Base-by-base conservation (phyloP, 2,888 invertebrate genomes). In the Eurois occulta region DNA sequence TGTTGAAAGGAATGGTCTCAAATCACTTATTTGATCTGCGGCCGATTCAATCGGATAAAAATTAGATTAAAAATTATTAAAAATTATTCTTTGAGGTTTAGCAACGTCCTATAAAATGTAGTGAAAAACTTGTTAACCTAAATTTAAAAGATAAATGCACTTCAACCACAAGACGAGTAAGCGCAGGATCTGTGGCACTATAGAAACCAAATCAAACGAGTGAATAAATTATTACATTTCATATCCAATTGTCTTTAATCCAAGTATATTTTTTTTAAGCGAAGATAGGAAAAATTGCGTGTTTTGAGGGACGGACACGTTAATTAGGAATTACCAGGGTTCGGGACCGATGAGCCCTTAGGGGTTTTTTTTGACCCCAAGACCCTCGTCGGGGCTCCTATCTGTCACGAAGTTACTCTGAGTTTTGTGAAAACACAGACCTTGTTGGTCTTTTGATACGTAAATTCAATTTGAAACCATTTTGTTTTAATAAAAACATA, bases 311-410 rank as follows among this genome's bases (percentile, higher is more conserved):
- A 75, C 58, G 73, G 69, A 46, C 62, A 77, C 77, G 78, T 87
- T 88, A 85, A 90, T 90, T 89, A 87, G 78, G 84, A 80, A 88
- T 90, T 86, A 87, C 80, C 75, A 35, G 38, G 60, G 13, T 69
- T 38, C 24, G 58, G 18, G 38, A 67, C 68, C 55, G 70, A 79
- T 73, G 66, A 60, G 75, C 52, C 79, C 68, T 65, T 13, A 43
- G 80, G 78, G 73, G 55, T 0, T 52, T 78, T 72, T 75, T 76
- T 60, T 72, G 65, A 69, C 77, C 72, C 68, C n/a, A 16, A 32
- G 65, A 48, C 80, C 79, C 78, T 86, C 73, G 76, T 68, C 32
- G 32, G 60, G 62, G 24, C 8, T 38, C 48, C 69, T 70, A 70
- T 74, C 79, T 77, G 80, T 79, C 79, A 75, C 60, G 46, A 71